Evolutionary conservation across 1,140 invertebrate genomes (phyloP).

Genomic region (Wasmannia auropunctata): DNA sequence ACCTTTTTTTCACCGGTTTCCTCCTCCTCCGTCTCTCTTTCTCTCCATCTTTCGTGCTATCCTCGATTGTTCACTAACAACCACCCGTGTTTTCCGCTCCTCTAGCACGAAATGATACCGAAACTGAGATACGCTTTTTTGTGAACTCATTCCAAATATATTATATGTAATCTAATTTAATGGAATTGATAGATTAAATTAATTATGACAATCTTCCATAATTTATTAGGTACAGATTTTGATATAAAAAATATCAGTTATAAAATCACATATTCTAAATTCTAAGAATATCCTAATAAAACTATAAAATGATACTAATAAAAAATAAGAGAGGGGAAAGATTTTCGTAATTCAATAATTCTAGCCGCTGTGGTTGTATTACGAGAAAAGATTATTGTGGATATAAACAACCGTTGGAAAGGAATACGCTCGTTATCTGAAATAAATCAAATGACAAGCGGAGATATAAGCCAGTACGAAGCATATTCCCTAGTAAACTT

Average conservation of each 20-base stretch:
- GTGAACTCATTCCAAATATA: background rate
- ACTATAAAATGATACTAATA: background rate
- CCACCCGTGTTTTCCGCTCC: constrained; percentile 1
- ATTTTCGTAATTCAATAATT: no score
- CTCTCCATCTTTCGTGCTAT: constrained; percentile 3
- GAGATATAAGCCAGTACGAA: constrained; percentile 66
- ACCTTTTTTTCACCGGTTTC: constrained; percentile 1
- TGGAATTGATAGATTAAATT: background rate
- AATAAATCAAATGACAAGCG: constrained; percentile 76
- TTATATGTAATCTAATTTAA: constrained; percentile 5
- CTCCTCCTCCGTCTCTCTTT: background rate
- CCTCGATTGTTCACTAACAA: constrained; percentile 49
- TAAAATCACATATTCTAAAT: background rate
- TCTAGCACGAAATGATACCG: constrained; percentile 13
- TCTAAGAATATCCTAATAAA: background rate
- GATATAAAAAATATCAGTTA: background rate
- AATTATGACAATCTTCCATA: background rate
- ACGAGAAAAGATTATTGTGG: constrained; percentile 6
- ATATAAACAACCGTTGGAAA: constrained; percentile 66
- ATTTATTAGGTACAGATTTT: background rate
- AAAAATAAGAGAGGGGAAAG: background rate
- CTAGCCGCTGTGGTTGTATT: background rate
- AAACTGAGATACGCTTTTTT: constrained; percentile 6
- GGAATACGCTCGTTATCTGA: constrained; percentile 66
- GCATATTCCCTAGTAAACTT: constrained; percentile 74